Percentiles rank a stretch among this genome's conserved stretches.
phyloP scores from a whole-genome alignment of 1,140 invertebrate genomes.

The Steinernema feltiae region DNA sequence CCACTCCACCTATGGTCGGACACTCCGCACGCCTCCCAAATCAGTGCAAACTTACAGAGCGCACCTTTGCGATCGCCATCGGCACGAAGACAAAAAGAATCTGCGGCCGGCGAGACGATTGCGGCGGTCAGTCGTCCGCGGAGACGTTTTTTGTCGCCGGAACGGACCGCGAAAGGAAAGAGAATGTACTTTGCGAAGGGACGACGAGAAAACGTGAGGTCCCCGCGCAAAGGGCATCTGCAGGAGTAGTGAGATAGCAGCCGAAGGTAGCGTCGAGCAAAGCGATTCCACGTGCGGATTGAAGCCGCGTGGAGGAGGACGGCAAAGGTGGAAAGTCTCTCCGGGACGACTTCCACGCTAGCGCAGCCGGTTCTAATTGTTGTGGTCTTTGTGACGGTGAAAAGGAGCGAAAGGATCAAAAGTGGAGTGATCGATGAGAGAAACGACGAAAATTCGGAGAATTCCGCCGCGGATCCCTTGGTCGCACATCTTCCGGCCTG shows the following conservation, averaged over 20 bases:
- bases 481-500: too few relatives aligned
- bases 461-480: neutral
- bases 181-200: too few relatives aligned
- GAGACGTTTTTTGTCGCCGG: neutral
- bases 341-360: neutral
- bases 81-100: too few relatives aligned
- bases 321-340: neutral
- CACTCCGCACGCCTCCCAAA: too few relatives aligned
- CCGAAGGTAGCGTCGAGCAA: neutral
- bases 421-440: conserved; percentile 1
- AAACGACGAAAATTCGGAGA: neutral
- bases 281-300: neutral
- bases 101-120: too few relatives aligned
- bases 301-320: neutral
- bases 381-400: neutral
- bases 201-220: too few relatives aligned
- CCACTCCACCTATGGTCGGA: too few relatives aligned
- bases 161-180: too few relatives aligned
- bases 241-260: too few relatives aligned
- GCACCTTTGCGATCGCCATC: too few relatives aligned
- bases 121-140: too few relatives aligned
- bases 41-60: too few relatives aligned
- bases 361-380: conserved; percentile 2
- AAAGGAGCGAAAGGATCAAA: neutral
- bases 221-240: neutral